phyloP scores from a whole-genome alignment of 2,888 invertebrate species.

The Acronicta aceris region DNA sequence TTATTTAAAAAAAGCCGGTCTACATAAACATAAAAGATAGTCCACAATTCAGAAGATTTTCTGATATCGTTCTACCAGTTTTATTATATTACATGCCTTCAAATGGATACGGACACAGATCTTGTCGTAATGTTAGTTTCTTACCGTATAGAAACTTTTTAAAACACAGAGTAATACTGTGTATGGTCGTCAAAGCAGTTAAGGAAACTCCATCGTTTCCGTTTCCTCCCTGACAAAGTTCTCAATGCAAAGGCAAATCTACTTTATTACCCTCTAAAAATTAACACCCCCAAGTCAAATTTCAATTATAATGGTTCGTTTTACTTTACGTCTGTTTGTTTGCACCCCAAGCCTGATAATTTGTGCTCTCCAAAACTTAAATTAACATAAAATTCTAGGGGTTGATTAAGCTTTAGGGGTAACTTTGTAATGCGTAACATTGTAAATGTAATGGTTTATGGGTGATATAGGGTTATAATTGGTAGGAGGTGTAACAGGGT shows the following conservation, averaged over 20 bases:
- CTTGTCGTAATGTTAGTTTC: too few relatives aligned
- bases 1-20: too few relatives aligned
- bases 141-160: not conserved
- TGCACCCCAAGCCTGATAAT: slow-evolving; percentile 51
- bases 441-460: slow-evolving; percentile 40
- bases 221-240: slow-evolving; percentile 4
- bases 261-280: slow-evolving; percentile 47
- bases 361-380: slow-evolving; percentile 53
- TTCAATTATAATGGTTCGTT: slow-evolving; percentile 57
- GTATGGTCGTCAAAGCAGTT: not conserved
- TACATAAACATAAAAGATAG: too few relatives aligned
- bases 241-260: slow-evolving; percentile 16
- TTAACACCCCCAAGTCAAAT: slow-evolving; percentile 48
- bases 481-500: not conserved
- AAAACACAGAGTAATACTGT: not conserved
- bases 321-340: slow-evolving; percentile 53
- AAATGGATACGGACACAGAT: too few relatives aligned
- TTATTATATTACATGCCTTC: too few relatives aligned
- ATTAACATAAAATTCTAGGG: slow-evolving; percentile 49
- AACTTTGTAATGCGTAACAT: slow-evolving; percentile 39
- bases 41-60: too few relatives aligned
- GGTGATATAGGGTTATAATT: slow-evolving; percentile 3
- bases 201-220: not conserved
- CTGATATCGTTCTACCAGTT: too few relatives aligned
- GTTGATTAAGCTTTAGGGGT: slow-evolving; percentile 41